Evolutionary conservation across 2,113 vertebrate species (phyloP), one percentile per base, ranked within the genome.

Genomic region (Gobio gobio): DNA sequence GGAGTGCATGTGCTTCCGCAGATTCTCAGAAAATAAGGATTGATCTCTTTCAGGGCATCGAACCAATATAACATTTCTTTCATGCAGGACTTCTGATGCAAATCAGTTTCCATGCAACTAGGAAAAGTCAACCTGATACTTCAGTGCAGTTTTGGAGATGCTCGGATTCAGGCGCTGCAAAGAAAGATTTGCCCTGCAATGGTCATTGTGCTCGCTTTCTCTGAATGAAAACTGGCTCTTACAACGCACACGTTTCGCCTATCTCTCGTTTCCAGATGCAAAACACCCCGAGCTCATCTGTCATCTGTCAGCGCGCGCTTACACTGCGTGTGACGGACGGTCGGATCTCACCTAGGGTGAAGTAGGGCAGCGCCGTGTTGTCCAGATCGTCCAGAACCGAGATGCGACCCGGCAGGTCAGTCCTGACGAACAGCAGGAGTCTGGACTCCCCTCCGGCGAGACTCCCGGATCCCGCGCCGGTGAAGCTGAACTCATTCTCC

Each of bases 321-420:
- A 1, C 0, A 40, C 18, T 70, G 18, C 2, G 0, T 22, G 33
- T 40, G 66, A 22, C 74, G 63, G 24, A 68, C 49, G 6, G 5
- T 13, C 29, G n/a, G 10, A 10, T 16, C 87, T 96, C 95, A 99
- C 98, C 97, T 87, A 99, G 96, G 51, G 97, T 97, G 95, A 99
- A 99, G 96, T 97, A 99, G 82, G 98, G 98, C 90, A 99, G 97
- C 93, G 98, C 98, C 4, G 98, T 99, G 95, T 99, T 99, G 94
- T 99, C 97, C 92, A 99, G 96, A 94, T 99, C 98, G 94, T 99
- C 98, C 94, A 97, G 96, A 85, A 99, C 97, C 47, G 97, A 96
- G 90, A 99, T 95, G 94, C 95, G 94, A 88, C 97, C 98, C 51
- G 98, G 97, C 91, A 98, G 94, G 93, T 99, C 98, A 88, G 95